A percentile compares a stretch with the other conserved stretches of the same genome.
Evolutionary conservation across 2,113 vertebrate genomes (phyloP).

Genomic region (Mirounga angustirostris): DNA sequence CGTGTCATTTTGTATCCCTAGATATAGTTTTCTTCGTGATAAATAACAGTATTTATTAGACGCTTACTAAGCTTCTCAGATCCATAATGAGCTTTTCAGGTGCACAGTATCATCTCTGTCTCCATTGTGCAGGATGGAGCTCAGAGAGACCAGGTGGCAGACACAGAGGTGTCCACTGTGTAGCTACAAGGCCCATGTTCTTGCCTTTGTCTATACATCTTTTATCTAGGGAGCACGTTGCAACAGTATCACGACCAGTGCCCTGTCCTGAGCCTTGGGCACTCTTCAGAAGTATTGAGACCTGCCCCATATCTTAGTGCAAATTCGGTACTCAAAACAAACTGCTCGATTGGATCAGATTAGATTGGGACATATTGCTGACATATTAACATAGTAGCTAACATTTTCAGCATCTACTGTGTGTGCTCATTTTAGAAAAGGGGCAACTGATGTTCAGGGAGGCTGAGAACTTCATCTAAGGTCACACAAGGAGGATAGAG

Average conservation of each 20-base stretch:
- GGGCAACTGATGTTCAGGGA: neutral
- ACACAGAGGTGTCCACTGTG: neutral
- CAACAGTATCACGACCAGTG: neutral
- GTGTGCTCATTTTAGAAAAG: neutral
- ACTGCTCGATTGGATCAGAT: neutral
- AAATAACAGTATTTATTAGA: neutral
- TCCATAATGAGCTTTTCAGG: neutral
- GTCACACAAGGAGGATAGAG: neutral
- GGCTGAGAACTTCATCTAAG: neutral
- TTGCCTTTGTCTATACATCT: neutral
- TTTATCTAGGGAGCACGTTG: neutral
- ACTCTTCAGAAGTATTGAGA: no score
- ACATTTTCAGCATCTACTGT: neutral
- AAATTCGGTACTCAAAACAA: neutral
- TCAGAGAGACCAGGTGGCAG: neutral
- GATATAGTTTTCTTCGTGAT: neutral
- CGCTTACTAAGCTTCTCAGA: neutral
- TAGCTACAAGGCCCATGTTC: rapidly evolving
- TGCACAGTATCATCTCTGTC: neutral
- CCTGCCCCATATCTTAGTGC: neutral
- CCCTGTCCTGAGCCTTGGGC: neutral
- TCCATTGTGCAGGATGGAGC: neutral
- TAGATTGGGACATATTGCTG: neutral
- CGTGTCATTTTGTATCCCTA: neutral
- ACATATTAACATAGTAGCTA: neutral